Evolutionary conservation across 1,140 invertebrate genomes (phyloP), one percentile per base, ranked within the genome.

Genomic region (Choristoneura fumiferana): DNA sequence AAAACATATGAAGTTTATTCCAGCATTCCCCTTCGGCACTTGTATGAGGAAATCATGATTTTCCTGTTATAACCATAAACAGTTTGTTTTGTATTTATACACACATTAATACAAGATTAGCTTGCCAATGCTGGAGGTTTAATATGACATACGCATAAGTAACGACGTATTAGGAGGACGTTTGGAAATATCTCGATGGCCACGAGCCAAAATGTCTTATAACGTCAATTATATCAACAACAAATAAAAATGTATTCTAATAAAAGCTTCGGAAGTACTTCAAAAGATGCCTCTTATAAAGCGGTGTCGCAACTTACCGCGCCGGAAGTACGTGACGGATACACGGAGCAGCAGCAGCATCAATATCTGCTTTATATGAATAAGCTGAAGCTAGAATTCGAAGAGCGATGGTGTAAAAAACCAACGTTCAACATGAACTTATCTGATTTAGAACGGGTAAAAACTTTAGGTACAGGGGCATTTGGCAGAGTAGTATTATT

Each of bases 401-500:
- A 84, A 36, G 56, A 76, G 35, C 67, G 74, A 13, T 90, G 82
- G 83, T 75, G 78, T 53, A 73, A 72, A 8, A 73, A 62, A 56
- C 57, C 69, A 3, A 72, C 67, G 36, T 75, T 63, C n/a, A 72
- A 56, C 4, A 66, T 81, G 0, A 58, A 61, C 29, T 75, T 85
- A 52, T 38, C 71, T 13, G 84, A 89, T 33, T 65, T 87, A 22
- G 81, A 87, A 63, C 73, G 72, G 13, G 37, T 90, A 1, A 78
- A 73, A 61, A 90, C 96, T 0, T 80, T 98, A 18, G 97, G 97
- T 1, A 96, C 95, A 0, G 97, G 97, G 4, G 96, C 95, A 0
- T 98, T 98, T 89, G 97, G 97, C 0, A 92, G 95, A 61, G 97
- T 98, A 0, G 91, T 97, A 86, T 90, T 98, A 35, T 93, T 96